Evolutionary conservation across 2,888 invertebrate genomes (phyloP).

Genomic region (Caenorhabditis imperialis): DNA sequence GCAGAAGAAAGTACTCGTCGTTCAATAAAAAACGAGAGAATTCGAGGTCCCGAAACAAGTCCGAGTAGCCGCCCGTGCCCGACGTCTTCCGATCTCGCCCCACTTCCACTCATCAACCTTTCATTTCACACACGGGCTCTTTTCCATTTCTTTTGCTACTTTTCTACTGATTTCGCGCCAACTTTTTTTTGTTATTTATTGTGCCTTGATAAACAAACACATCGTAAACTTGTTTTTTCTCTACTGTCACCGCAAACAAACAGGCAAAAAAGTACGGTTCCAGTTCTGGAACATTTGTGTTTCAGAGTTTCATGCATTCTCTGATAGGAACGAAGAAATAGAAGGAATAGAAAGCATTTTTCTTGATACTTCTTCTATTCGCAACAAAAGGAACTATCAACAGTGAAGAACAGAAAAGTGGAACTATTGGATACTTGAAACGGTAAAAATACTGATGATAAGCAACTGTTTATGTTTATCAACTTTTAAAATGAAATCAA

Average conservation of each 20-base stretch:
- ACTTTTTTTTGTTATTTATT: slow-evolving; percentile 29
- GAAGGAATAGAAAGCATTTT: too few species aligned
- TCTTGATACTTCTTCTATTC: too few species aligned
- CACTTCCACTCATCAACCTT: slow-evolving; percentile 2
- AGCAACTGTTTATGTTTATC: too few species aligned
- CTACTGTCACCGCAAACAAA: not conserved
- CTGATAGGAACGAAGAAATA: too few species aligned
- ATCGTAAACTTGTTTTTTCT: slow-evolving; percentile 37
- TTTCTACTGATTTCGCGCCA: too few species aligned
- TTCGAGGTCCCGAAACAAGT: slow-evolving; percentile 55
- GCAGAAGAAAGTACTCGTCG: slow-evolving; percentile 53
- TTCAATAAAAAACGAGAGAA: slow-evolving; percentile 58
- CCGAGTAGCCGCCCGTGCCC: slow-evolving; percentile 25
- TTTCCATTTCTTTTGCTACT: not conserved
- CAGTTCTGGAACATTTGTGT: too few species aligned
- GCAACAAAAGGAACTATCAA: too few species aligned
- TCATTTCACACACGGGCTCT: slow-evolving; percentile 19
- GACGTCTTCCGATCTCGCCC: slow-evolving; percentile 2
- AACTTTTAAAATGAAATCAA: too few species aligned
- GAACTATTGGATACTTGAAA: too few species aligned
- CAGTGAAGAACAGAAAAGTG: too few species aligned
- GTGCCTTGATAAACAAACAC: slow-evolving; percentile 6
- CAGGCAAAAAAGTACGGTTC: not conserved
- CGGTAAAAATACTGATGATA: too few species aligned
- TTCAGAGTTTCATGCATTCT: not conserved